Base-by-base conservation (phyloP, 53 echinoderm and acorn worm genomes). In the Echinarachnius parma region DNA sequence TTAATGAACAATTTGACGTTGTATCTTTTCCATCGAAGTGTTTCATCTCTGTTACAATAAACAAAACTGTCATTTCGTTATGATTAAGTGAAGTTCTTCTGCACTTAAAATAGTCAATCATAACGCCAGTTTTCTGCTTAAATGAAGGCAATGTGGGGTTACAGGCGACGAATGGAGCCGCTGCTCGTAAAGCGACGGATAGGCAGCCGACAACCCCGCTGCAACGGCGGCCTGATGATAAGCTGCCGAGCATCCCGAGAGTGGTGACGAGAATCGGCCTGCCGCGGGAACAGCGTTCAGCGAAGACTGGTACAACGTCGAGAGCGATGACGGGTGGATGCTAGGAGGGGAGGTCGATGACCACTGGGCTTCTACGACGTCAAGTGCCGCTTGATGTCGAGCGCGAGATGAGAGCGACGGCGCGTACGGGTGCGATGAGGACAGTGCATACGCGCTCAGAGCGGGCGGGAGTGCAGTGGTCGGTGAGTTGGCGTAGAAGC, bases 261-360 rank as follows among this genome's bases (percentile, higher is more conserved):
- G 70, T 20, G 53, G 70, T 66, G 66, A 66, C 50, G 66, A 48
- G 25, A 69, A 53, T 2, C 33, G 21, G 9, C 53, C 53, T 13
- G 34, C 24, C 22, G 54, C 11, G 5, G 53, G 32, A 29, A 46
- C 27, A 5, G 53, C 26, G 35, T 52, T 53, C 11, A 69, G 3
- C 3, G 53, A 33, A 31, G 70, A 69, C 21, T 30, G 53, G 27
- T 69, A 69, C 34, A 69, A 53, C 70, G 53, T 34, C 53, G 70
- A 22, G 4, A 69, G 54, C 15, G 70, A 69, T 23, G 53, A 15
- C 35, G 70, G 34, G 19, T 33, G 22, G 15, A 52, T 11, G 24
- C 35, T 15, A 16, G 54, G 5, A 4, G 53, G 33, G 21, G 54
- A 14, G 32, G 24, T 15, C 0, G 53, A 13, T 4, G 70, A 53